phyloP scores from a whole-genome alignment of 2,797 vertebrate species.

The Denticeps clupeoides region DNA sequence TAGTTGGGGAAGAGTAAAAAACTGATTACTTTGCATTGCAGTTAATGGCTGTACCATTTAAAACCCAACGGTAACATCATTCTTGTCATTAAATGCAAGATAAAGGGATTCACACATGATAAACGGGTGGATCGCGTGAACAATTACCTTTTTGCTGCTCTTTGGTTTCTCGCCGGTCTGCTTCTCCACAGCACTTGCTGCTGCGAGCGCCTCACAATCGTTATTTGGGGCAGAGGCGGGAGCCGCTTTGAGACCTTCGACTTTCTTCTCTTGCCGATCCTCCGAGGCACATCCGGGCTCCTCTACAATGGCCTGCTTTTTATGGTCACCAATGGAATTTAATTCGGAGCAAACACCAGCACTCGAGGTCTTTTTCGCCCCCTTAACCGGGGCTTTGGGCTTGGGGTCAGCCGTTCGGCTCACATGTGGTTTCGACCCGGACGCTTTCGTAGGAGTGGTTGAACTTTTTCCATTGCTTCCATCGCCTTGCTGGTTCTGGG shows the following conservation, averaged over 20 bases:
- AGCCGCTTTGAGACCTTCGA: background rate
- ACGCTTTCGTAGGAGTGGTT: slow-evolving; percentile 27
- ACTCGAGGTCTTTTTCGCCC: background rate
- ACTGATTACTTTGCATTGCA: too few relatives aligned
- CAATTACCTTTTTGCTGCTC: background rate
- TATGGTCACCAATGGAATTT: background rate
- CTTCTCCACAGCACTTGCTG: background rate
- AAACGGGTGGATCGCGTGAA: background rate
- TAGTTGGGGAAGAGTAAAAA: too few relatives aligned
- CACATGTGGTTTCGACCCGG: slow-evolving; percentile 19
- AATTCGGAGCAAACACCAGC: background rate
- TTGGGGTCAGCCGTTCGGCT: slow-evolving; percentile 5
- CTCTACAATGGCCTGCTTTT: background rate
- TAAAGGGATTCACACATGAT: too few relatives aligned
- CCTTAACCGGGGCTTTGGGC: background rate
- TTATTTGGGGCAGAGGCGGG: background rate
- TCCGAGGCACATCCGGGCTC: background rate
- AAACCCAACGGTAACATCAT: too few relatives aligned
- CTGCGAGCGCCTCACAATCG: background rate
- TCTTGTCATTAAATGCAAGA: too few relatives aligned
- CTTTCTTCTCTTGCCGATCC: background rate
- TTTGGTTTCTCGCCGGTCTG: background rate
- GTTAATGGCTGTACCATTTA: too few relatives aligned
- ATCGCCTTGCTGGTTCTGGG: slow-evolving; percentile 18
- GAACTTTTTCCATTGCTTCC: slow-evolving; percentile 26